Evolutionary conservation across 2,797 vertebrate genomes (phyloP).

Genomic region (Remorina albescens): DNA sequence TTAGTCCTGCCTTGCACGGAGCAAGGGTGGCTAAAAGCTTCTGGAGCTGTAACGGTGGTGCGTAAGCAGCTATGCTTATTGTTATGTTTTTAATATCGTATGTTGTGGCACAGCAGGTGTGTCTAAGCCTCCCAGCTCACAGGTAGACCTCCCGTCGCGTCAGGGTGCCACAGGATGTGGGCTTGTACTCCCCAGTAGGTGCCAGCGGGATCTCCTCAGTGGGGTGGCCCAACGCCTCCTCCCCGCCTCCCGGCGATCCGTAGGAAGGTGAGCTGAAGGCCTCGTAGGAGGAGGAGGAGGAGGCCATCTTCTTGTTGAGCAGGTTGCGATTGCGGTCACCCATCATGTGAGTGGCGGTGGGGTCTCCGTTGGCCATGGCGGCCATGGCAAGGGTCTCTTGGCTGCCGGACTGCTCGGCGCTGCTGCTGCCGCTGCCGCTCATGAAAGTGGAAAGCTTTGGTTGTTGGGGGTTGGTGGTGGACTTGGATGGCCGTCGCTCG

Average conservation of each 20-base stretch:
- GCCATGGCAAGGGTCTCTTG: constrained; percentile 92
- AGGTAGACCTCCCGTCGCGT: constrained; percentile 99
- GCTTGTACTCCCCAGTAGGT: constrained; percentile 98
- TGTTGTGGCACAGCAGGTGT: constrained; percentile 37
- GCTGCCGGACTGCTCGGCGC: constrained; percentile 88
- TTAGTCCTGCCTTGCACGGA: constrained; percentile 53
- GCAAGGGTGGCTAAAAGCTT: constrained; percentile 60
- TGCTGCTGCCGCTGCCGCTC: constrained; percentile 87
- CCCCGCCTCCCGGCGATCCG: constrained; percentile 80
- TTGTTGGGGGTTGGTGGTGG: constrained; percentile 94
- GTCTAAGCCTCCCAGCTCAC: constrained; percentile 82
- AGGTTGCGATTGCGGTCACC: constrained; percentile 99
- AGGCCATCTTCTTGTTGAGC: constrained; percentile 97
- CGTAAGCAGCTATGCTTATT: constrained; percentile 53
- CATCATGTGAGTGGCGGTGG: constrained; percentile 89
- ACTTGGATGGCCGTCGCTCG: constrained; percentile 91
- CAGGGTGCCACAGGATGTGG: constrained; percentile 95
- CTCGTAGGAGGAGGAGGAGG: constrained; percentile 97
- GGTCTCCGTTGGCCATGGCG: constrained; percentile 93
- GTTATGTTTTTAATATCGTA: constrained; percentile 46
- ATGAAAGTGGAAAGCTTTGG: constrained; percentile 99
- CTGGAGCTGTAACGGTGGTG: constrained; percentile 59
- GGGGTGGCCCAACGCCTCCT: constrained; percentile 89
- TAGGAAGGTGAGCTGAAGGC: constrained; percentile 89
- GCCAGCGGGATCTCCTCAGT: constrained; percentile 96